These are phyloP conservation scores for Macaca mulatta DNA, from an alignment of 2,113 vertebrate genomes.

Conservation along the genomic window DNA sequence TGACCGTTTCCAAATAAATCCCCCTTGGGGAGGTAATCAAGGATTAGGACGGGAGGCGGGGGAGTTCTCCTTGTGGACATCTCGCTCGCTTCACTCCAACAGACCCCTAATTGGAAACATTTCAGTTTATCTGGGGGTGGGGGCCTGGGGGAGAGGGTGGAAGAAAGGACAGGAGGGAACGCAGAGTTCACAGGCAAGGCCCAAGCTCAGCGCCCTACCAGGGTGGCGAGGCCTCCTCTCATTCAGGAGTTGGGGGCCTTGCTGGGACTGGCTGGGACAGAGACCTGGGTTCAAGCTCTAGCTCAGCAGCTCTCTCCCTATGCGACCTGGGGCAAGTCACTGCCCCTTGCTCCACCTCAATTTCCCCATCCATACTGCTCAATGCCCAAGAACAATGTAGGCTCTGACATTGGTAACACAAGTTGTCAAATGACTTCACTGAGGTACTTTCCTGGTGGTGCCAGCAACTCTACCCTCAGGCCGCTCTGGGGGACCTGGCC, in stretches of 20 bases:
- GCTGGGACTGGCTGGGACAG: neutral
- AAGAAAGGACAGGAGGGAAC: conserved; percentile 71
- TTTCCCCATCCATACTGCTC: neutral
- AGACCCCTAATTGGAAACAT: conserved; percentile 78
- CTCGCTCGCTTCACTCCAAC: conserved; percentile 45
- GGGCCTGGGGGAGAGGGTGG: conserved; percentile 50
- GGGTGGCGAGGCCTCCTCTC: neutral
- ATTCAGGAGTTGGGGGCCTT: neutral
- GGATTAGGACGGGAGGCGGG: conserved; percentile 57
- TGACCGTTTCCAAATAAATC: conserved; percentile 73
- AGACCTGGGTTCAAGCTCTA: neutral
- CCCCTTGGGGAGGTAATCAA: conserved; percentile 75
- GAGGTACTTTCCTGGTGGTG: neutral
- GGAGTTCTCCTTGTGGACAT: conserved; percentile 66
- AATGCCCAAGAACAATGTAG: neutral
- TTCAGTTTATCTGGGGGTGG: conserved; percentile 66
- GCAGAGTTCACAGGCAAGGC: conserved; percentile 60
- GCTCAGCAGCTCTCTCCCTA: neutral
- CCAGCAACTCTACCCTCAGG: neutral
- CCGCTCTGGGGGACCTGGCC: neutral
- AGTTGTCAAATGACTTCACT: neutral
- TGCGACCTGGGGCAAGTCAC: neutral
- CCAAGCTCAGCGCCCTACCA: neutral
- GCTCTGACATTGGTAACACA: neutral
- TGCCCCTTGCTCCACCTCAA: neutral